These are phyloP conservation scores for Dimorphilus gyrociliatus DNA, from an alignment of 2,888 invertebrate genomes.

Conservation along the genomic window DNA sequence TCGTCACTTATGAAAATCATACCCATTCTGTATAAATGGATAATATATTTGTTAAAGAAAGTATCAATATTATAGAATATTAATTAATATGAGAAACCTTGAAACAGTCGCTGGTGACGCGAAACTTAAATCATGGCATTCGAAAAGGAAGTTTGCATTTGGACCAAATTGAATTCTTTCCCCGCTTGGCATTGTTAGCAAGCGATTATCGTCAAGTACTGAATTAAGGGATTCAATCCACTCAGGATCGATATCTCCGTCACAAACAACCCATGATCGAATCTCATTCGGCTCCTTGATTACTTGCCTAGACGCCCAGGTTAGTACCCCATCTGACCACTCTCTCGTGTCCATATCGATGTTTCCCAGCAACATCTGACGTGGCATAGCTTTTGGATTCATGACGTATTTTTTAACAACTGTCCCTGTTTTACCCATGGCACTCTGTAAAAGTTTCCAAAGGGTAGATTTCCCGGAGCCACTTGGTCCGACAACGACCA, in stretches of 20 bases:
- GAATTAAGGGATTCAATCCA: constrained; percentile 98
- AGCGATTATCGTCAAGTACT: constrained; percentile 87
- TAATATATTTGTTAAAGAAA: no score
- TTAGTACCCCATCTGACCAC: constrained; percentile 84
- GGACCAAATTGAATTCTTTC: constrained; percentile 85
- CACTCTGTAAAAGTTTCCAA: constrained; percentile 61
- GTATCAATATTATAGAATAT: no score
- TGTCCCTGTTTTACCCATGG: constrained; percentile 51
- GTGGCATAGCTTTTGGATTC: constrained; percentile 85
- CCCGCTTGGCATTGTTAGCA: constrained; percentile 67
- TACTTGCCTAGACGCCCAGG: constrained; percentile 53
- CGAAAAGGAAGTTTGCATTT: constrained; percentile 90
- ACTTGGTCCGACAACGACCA: constrained; percentile 85
- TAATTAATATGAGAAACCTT: constrained; percentile 66
- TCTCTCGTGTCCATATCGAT: constrained; percentile 84
- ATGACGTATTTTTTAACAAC: constrained; percentile 59
- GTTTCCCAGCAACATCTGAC: constrained; percentile 73
- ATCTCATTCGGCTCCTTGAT: constrained; percentile 55
- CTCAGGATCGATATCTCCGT: constrained; percentile 97
- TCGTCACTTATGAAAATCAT: no score
- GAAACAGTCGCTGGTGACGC: constrained; percentile 97
- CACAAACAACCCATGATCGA: constrained; percentile 78
- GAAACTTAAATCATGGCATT: constrained; percentile 71
- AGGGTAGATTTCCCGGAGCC: constrained; percentile 84
- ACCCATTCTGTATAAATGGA: no score